These are phyloP conservation scores for Dicentrarchus labrax DNA, from an alignment of 2,113 vertebrate species.

Conservation along the genomic window DNA sequence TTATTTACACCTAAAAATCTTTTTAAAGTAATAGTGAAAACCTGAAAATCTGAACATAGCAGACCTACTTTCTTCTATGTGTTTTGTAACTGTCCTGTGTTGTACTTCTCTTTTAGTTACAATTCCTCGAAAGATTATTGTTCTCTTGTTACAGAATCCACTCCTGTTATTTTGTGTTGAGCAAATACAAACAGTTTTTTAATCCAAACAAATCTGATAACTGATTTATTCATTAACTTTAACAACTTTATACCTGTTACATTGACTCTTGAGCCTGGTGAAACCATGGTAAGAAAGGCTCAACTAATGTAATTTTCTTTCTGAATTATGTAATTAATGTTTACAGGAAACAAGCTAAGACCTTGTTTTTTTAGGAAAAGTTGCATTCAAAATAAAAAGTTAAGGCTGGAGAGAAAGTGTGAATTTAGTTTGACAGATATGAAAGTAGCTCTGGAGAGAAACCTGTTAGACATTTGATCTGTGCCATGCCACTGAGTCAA, in stretches of 20 bases:
- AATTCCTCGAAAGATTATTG: neutral
- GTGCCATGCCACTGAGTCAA: constrained; percentile 23
- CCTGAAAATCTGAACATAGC: neutral
- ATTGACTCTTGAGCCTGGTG: neutral
- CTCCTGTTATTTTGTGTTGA: too few species aligned
- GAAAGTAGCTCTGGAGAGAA: constrained; percentile 30
- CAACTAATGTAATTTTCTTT: neutral
- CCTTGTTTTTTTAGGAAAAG: neutral
- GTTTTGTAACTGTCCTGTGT: neutral
- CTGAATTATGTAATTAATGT: neutral
- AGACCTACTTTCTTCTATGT: neutral
- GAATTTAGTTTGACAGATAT: neutral
- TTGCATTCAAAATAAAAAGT: neutral
- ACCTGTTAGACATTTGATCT: constrained; percentile 55
- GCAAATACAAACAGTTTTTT: too few species aligned
- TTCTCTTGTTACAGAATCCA: constrained; percentile 5
- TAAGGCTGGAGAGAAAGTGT: neutral
- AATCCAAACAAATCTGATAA: neutral
- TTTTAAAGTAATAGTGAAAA: neutral
- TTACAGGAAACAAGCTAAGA: neutral
- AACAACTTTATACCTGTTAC: neutral
- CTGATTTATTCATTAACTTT: neutral
- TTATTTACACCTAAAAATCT: neutral
- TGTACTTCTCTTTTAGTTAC: neutral
- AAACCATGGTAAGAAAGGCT: neutral